Evolutionary conservation across 2,113 vertebrate genomes (phyloP).

Genomic region (Gymnorhina tibicen): DNA sequence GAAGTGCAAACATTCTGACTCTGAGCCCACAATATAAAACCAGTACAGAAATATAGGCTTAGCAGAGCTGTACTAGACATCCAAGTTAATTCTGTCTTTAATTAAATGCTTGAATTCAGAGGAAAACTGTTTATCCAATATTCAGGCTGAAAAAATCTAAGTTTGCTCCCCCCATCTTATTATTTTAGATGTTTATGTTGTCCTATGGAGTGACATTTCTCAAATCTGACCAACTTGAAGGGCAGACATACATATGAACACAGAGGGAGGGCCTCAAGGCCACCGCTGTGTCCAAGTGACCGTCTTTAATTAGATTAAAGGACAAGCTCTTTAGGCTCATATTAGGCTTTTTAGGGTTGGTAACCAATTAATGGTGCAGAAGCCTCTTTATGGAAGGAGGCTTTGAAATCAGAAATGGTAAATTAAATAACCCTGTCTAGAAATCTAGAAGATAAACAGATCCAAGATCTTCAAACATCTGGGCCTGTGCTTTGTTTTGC

Average conservation of each 20-base stretch:
- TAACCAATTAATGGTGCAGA: background rate
- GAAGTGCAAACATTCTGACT: background rate
- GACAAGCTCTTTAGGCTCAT: background rate
- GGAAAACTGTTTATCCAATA: background rate
- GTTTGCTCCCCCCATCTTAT: rapidly evolving
- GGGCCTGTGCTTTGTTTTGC: background rate
- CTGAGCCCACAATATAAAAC: background rate
- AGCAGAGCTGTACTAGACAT: background rate
- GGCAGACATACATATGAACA: background rate
- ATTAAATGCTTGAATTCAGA: background rate
- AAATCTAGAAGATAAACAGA: background rate
- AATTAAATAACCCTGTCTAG: background rate
- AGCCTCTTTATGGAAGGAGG: background rate
- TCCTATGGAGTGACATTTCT: background rate
- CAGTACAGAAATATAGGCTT: background rate
- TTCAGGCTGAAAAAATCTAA: background rate
- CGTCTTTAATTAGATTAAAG: background rate
- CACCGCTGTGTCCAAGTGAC: background rate
- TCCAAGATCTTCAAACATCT: background rate
- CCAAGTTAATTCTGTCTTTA: background rate
- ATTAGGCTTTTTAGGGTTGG: background rate
- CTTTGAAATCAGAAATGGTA: background rate
- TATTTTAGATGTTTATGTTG: background rate
- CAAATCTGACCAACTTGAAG: background rate
- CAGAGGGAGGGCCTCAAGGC: background rate